phyloP scores from a whole-genome alignment of 1,140 invertebrate genomes.

The Cotesia glomerata region DNA sequence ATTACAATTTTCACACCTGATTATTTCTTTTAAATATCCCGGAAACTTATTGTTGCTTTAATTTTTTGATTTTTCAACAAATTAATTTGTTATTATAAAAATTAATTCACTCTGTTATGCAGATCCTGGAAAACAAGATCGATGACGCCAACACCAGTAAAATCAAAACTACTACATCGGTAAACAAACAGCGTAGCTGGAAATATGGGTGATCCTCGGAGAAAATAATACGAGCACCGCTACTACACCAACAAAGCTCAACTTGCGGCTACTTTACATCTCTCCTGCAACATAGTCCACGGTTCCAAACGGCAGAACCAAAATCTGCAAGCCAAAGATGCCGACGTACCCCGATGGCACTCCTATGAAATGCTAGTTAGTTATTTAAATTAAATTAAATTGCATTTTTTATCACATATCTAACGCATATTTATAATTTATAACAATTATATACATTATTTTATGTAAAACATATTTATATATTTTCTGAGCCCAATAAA shows the following conservation, averaged over 20 bases:
- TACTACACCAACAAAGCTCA: slow-evolving; percentile 85
- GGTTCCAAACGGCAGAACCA: slow-evolving; percentile 76
- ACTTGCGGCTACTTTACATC: slow-evolving; percentile 85
- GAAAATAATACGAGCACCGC: slow-evolving; percentile 65
- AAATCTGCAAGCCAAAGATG: slow-evolving; percentile 79
- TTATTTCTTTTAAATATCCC: no score
- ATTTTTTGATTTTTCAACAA: no score
- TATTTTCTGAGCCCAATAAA: slow-evolving; percentile 17
- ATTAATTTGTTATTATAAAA: no score
- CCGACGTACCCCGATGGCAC: slow-evolving; percentile 66
- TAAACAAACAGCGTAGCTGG: slow-evolving; percentile 80
- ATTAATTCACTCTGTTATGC: no score
- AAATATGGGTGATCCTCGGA: slow-evolving; percentile 66
- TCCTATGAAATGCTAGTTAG: slow-evolving; percentile 60
- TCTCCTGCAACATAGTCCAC: slow-evolving; percentile 79
- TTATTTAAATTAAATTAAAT: slow-evolving; percentile 1
- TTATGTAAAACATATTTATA: slow-evolving; percentile 19
- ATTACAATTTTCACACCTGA: no score
- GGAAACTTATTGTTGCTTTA: no score
- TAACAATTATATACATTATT: slow-evolving; percentile 9
- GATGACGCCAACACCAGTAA: slow-evolving; percentile 28
- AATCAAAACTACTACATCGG: slow-evolving; percentile 64
- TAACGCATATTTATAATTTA: slow-evolving; percentile 16
- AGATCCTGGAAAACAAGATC: slow-evolving; percentile 1
- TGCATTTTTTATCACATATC: slow-evolving; percentile 10